Evolutionary conservation across 53 echinoderm and acorn worm species (phyloP).

Genomic region (Henricia sp.): DNA sequence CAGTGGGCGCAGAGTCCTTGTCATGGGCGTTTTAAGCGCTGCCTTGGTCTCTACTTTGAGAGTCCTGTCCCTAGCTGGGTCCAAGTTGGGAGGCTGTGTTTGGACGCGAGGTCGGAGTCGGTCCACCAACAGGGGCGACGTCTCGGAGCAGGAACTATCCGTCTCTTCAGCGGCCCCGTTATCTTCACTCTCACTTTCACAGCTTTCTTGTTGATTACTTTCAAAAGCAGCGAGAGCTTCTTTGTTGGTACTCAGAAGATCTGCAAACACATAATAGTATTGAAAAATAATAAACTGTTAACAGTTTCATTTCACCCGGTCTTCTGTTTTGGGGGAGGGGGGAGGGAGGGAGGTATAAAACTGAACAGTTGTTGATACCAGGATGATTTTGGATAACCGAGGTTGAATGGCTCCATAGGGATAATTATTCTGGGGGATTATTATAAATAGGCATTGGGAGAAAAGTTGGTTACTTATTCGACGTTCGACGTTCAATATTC

Average conservation of each 20-base stretch:
- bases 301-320: too few species aligned
- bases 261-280: too few species aligned
- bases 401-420: too few species aligned
- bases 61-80: constrained; percentile 30
- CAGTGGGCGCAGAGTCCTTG: constrained; percentile 47
- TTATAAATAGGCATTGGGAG: too few species aligned
- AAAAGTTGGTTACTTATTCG: too few species aligned
- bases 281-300: too few species aligned
- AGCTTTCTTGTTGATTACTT: constrained; percentile 39
- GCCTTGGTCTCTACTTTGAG: constrained; percentile 79
- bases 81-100: constrained; percentile 50
- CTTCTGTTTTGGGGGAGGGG: too few species aligned
- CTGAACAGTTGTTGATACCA: too few species aligned
- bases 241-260: constrained; percentile 37
- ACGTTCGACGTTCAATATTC: too few species aligned
- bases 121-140: constrained; percentile 24
- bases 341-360: too few species aligned
- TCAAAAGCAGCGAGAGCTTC: constrained; percentile 52
- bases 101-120: constrained; percentile 38
- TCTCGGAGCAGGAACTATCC: constrained; percentile 54
- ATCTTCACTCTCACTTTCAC: constrained; percentile 58
- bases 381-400: too few species aligned
- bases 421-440: too few species aligned
- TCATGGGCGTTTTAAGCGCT: constrained; percentile 71
- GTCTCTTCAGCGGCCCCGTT: constrained; percentile 46